Conservation (phyloP, 2,888 invertebrate genomes). For the Perithous albicinctus region DNA sequence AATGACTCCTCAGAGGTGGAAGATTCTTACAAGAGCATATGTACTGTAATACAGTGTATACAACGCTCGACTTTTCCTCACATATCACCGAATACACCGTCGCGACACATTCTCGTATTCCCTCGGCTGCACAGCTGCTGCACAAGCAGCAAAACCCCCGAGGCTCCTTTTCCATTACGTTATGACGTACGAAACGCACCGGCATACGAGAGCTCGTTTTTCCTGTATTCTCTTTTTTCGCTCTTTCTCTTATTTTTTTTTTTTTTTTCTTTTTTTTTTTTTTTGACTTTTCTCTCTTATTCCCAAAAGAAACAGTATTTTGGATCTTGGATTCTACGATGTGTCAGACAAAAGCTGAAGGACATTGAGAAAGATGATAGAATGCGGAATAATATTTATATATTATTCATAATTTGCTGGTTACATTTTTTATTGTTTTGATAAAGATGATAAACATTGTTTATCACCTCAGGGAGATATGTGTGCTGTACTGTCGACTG, state of each 20-base stretch:
- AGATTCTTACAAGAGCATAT: slow-evolving; percentile 48
- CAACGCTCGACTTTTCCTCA: slow-evolving; percentile 49
- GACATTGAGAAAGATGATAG: no score
- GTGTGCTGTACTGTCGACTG: no score
- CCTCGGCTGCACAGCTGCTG: slow-evolving; percentile 33
- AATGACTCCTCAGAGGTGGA: slow-evolving; percentile 47
- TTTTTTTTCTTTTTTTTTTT: slow-evolving; percentile 16
- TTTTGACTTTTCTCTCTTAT: slow-evolving; percentile 43
- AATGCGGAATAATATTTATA: no score
- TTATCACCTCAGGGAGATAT: no score
- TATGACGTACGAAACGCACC: slow-evolving; percentile 60
- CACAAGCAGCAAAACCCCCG: slow-evolving; percentile 37
- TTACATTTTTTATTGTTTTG: no score
- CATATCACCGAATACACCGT: slow-evolving; percentile 28
- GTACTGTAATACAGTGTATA: slow-evolving; percentile 45
- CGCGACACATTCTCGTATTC: slow-evolving; percentile 38
- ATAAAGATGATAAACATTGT: no score
- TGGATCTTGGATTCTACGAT: slow-evolving; percentile 29
- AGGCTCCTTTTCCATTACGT: slow-evolving; percentile 67
- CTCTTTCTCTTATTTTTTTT: background rate
- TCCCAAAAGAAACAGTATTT: slow-evolving; percentile 62
- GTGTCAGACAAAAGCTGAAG: slow-evolving; percentile 37
- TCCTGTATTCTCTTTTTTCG: slow-evolving; percentile 14
- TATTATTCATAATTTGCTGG: no score
- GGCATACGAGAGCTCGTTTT: slow-evolving; percentile 41